Percentiles rank a stretch among this genome's conserved stretches.
phyloP scores from a whole-genome alignment of 2,888 invertebrate species.

The Diadegma fenestrale region DNA sequence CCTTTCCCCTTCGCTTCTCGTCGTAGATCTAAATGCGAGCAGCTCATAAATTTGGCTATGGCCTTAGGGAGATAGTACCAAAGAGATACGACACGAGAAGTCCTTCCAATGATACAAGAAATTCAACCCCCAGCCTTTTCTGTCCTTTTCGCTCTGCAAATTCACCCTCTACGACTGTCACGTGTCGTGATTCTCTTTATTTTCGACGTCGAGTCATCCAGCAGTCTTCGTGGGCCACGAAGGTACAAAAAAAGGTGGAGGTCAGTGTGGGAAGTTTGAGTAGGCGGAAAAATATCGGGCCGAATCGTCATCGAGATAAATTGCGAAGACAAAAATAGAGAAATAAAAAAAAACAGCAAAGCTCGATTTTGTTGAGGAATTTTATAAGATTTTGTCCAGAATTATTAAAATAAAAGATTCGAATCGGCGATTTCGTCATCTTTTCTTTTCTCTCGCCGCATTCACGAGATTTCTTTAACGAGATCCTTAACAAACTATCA shows the following conservation, averaged over 20 bases:
- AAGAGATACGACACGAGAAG: constrained; percentile 62
- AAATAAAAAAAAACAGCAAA: not conserved
- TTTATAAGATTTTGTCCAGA: not conserved
- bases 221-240: not conserved
- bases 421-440: not conserved
- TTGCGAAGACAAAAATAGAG: not conserved
- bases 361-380: too few relatives aligned
- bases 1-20: constrained; percentile 7
- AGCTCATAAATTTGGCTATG: constrained; percentile 72
- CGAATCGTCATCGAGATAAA: not conserved
- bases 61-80: constrained; percentile 66
- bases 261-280: not conserved
- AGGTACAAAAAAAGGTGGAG: not conserved
- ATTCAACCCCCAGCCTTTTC: constrained; percentile 32
- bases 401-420: not conserved
- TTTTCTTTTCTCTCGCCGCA: not conserved
- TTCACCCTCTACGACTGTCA: constrained; percentile 38
- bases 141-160: not conserved
- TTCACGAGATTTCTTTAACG: not conserved
- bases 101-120: constrained; percentile 65
- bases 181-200: constrained; percentile 58
- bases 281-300: not conserved
- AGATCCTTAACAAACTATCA: not conserved
- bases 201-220: constrained; percentile 5
- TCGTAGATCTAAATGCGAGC: constrained; percentile 68